These are phyloP conservation scores for Acipenser oxyrinchus DNA, from an alignment of 2,797 vertebrate genomes.

Conservation along the genomic window DNA sequence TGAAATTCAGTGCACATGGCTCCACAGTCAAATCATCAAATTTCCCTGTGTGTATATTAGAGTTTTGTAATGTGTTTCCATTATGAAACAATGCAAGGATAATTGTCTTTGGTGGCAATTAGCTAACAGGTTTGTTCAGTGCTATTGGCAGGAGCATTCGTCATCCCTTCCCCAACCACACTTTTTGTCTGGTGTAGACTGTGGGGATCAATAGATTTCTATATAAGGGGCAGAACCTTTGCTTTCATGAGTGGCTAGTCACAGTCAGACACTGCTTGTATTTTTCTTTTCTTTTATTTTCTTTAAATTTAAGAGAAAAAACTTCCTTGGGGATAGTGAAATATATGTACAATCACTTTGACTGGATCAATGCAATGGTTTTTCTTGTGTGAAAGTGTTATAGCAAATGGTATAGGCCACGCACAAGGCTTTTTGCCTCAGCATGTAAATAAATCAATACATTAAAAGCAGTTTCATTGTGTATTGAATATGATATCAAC, in stretches of 20 bases:
- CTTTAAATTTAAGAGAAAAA: constrained; percentile 65
- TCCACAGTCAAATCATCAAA: constrained; percentile 74
- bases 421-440: constrained; percentile 44
- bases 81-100: constrained; percentile 91
- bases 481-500: constrained; percentile 62
- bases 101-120: constrained; percentile 98
- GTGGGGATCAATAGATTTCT: constrained; percentile 92
- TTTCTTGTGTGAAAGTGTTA: constrained; percentile 39
- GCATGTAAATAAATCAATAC: constrained; percentile 64
- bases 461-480: constrained; percentile 56
- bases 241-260: constrained; percentile 78
- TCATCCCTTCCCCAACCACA: constrained; percentile 73
- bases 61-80: constrained; percentile 91
- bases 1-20: constrained; percentile 76
- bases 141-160: constrained; percentile 89
- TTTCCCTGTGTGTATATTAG: constrained; percentile 91
- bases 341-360: constrained; percentile 75
- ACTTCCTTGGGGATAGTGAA: constrained; percentile 61
- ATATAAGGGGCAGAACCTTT: constrained; percentile 86
- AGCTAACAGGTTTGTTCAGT: constrained; percentile 93
- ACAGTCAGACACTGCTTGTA: constrained; percentile 66
- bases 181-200: constrained; percentile 67
- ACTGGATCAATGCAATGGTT: constrained; percentile 79
- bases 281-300: constrained; percentile 68
- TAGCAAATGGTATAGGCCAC: constrained; percentile 44